Base-by-base conservation (phyloP, 2,113 vertebrate species). In the Ophiodon elongatus region DNA sequence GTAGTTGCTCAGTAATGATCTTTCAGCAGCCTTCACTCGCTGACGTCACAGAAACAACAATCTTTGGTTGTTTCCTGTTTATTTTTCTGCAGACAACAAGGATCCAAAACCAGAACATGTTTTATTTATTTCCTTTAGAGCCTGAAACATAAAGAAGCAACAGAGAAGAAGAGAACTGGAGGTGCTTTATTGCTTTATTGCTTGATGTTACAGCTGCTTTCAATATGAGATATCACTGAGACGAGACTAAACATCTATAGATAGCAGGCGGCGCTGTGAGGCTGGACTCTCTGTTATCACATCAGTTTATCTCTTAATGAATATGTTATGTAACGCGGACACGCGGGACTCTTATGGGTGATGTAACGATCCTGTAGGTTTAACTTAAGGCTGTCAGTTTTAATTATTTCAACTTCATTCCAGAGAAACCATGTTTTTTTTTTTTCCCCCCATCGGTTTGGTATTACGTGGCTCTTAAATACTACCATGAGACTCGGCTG, bases 1-100 rank as follows among this genome's bases (percentile, higher is more conserved):
- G 39, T 73, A 73, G 56, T 29, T 37, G 39, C 39, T 59, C 57
- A 27, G 19, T 50, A 37, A 70, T 57, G 6, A 70, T 56, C 41
- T 73, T 56, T 33, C 54, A 60, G 69, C 4, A 21, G 47, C 56
- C 52, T 60, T 81, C 10, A 4, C 60, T 67, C 8, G 0, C n/a
- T 60, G 63, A 62, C 10, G 3, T 25, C 47, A 52, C 27, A 25
- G 23, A 9, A 29, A 59, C 25, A 27, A 35, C 33, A 2, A 37
- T 63, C 56, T n/a, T 80, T 19, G 15, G 25, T 17, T 10, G 43
- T n/a, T 68, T 73, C 25, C 8, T 31, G 25, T n/a, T 31, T 75
- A 70, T 7, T 27, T 75, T 7, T 35, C 76, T 39, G 64, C 15
- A 69, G 25, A 50, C 4, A 79, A 29, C 5, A 19, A 54, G 1